Conservation (phyloP, 2,888 invertebrate species). For the Heliconius ethilla region DNA sequence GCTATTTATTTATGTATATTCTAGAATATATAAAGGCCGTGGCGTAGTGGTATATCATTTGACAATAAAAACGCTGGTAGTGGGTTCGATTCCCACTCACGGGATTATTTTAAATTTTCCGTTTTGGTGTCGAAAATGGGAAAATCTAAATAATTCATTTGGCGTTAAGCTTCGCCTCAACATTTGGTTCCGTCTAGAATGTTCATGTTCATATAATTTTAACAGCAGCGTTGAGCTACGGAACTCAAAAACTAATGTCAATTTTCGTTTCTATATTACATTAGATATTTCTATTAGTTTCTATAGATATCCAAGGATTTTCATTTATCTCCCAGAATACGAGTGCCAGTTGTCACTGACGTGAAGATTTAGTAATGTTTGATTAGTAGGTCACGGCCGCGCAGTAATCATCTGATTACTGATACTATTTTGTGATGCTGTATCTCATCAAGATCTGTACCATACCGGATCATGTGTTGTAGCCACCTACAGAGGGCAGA, state of each 20-base stretch:
- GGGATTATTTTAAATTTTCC: too few relatives aligned
- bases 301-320: not conserved
- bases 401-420: not conserved
- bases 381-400: conserved; percentile 10
- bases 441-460: too few relatives aligned
- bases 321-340: not conserved
- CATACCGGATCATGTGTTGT: not conserved
- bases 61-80: too few relatives aligned
- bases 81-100: too few relatives aligned
- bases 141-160: too few relatives aligned
- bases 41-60: not conserved
- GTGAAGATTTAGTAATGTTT: not conserved
- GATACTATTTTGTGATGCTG: not conserved
- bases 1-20: not conserved
- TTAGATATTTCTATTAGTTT: not conserved
- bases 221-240: too few relatives aligned
- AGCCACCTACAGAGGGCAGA: too few relatives aligned
- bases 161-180: too few relatives aligned
- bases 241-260: not conserved
- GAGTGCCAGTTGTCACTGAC: conserved; percentile 8
- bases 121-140: too few relatives aligned
- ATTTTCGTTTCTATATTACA: not conserved
- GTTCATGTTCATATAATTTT: too few relatives aligned
- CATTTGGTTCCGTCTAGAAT: too few relatives aligned
- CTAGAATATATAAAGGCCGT: not conserved